Evolutionary conservation across 2,888 invertebrate genomes (phyloP).

Genomic region (Ametastegia equiseti): DNA sequence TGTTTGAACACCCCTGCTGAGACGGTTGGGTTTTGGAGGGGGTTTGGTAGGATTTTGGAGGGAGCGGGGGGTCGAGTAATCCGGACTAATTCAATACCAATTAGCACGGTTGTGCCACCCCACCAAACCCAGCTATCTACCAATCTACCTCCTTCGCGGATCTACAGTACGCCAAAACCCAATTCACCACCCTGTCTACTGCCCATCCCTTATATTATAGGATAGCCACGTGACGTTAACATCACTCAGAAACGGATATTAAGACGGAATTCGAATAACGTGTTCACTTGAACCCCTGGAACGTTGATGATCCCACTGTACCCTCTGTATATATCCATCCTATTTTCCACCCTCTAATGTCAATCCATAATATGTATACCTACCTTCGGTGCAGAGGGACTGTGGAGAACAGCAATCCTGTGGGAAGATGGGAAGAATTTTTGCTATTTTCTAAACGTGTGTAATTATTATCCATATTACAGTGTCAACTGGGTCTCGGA

Average conservation of each 20-base stretch:
- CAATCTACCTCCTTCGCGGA: neutral
- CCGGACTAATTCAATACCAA: slow-evolving; percentile 67
- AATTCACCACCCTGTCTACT: neutral
- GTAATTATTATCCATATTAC: neutral
- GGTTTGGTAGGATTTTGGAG: no score
- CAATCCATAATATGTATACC: no score
- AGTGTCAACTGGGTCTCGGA: neutral
- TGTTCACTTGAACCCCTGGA: slow-evolving; percentile 64
- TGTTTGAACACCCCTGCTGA: slow-evolving; percentile 35
- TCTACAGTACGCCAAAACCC: neutral
- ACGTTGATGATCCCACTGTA: slow-evolving; percentile 60
- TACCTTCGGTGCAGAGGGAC: no score
- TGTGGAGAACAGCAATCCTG: slow-evolving; percentile 3
- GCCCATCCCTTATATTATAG: neutral
- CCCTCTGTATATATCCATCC: slow-evolving; percentile 33
- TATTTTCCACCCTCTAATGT: no score
- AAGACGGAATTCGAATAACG: slow-evolving; percentile 69
- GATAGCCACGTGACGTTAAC: neutral
- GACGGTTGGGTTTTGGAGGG: slow-evolving; percentile 11
- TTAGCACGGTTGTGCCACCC: slow-evolving; percentile 57
- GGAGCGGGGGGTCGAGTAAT: slow-evolving; percentile 57
- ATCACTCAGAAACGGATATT: slow-evolving; percentile 63
- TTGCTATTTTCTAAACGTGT: neutral
- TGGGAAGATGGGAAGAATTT: neutral
- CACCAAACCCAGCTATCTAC: neutral